Conservation (phyloP, 2,888 invertebrate genomes). For the Agrilus cyanescens region DNA sequence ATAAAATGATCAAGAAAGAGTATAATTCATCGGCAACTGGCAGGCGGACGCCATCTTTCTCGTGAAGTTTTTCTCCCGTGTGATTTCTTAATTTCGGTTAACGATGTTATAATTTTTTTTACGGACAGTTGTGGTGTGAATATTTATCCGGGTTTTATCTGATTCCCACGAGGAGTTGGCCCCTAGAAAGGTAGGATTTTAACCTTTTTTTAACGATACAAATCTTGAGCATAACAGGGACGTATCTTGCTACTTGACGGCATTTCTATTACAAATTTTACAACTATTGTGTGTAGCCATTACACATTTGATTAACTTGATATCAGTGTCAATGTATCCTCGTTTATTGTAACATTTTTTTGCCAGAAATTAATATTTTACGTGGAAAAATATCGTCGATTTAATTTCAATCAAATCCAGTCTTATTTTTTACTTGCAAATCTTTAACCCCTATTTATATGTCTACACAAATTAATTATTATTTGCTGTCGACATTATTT, state of each 20-base stretch:
- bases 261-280: conserved; percentile 26
- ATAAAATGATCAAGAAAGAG: conserved; percentile 37
- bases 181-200: conserved; percentile 15
- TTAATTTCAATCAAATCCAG: no score
- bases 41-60: conserved; percentile 48
- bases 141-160: conserved; percentile 11
- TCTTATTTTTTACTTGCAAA: no score
- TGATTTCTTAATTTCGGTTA: conserved; percentile 24
- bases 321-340: no score
- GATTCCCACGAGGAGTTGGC: conserved; percentile 11
- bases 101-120: conserved; percentile 23
- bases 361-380: no score
- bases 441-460: no score
- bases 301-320: conserved; percentile 17
- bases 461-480: no score
- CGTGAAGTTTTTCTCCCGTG: conserved; percentile 37
- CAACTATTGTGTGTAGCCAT: conserved; percentile 26
- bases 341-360: no score
- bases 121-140: conserved; percentile 20
- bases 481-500: no score
- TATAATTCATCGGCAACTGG: conserved; percentile 38
- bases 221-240: conserved; percentile 8
- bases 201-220: conserved; percentile 3
- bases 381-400: no score
- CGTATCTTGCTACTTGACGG: conserved; percentile 14